Base-by-base conservation (phyloP, 2,113 vertebrate genomes). In the Eulemur macaco region DNA sequence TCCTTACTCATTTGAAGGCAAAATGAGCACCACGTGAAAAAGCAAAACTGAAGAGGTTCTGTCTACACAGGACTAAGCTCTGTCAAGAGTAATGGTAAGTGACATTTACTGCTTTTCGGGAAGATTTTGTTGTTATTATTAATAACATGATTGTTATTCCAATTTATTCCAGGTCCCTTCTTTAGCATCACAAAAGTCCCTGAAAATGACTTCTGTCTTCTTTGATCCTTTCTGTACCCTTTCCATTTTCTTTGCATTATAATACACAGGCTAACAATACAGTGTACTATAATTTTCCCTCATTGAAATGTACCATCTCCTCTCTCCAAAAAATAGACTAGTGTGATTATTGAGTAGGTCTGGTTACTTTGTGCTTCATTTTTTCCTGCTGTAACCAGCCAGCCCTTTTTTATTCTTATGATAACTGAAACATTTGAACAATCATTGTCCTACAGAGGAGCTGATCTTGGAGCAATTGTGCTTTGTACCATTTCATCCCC, bases 341-440 rank as follows among this genome's bases (percentile, higher is more conserved):
- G n/a, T 74, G 85, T 97, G 97, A 98, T 97, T 96, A 88, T 76
- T 88, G 94, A 96, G 76, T 66, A 90, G 93, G 52, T 60, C 87
- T 94, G 78, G 39, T 73, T 29, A 81, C 69, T 96, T 81, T 80
- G 69, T 47, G 76, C 92, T 83, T 74, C 84, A 68, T 91, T 89
- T 96, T 68, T 95, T 96, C 96, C 81, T 77, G 10, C 90, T 88
- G 14, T 94, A 85, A 94, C 89, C 84, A 97, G 96, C 96, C 83
- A 92, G 83, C 66, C 82, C 63, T 93, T 97, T 97, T 92, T 91
- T 82, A 97, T 94, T 93, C 96, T 96, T 96, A 95, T 93, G 97
- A 97, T 98, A 97, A 97, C 86, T 50, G 92, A 97, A 97, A 97
- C 82, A 96, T 78, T 92, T 45, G 90, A 98, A 86, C 93, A 96